Base-by-base conservation (phyloP, 1,140 invertebrate genomes). In the Aphelenchoides besseyi region DNA sequence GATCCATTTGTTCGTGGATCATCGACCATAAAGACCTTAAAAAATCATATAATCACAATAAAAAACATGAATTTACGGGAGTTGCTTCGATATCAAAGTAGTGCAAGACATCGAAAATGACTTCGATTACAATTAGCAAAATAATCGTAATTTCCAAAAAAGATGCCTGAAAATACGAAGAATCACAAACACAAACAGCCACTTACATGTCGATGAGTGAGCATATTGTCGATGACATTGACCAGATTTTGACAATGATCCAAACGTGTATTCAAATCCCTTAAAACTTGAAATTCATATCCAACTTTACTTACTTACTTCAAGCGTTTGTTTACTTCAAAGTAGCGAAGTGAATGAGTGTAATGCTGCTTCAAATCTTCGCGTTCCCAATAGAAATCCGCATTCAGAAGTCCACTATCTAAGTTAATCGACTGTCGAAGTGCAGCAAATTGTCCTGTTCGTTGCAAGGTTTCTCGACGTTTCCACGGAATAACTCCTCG, bases 81-180 rank as follows among this genome's bases (percentile, higher is more conserved):
- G 74, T 70, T 0, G 64, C 18, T 2, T 23, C 33, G 9, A 29
- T 57, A 37, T 79, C 70, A 28, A 69, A 32, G 30, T 80, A 79
- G 35, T 79, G 74, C 62, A 69, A 71, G 36, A 69, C 30, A 48
- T 80, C 78, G 62, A 79, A 79, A 35, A 79, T 54, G 35, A 79
- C 78, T 70, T 79, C 78, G 30, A 79, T 72, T 3, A 79, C 79
- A 55, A 80, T 80, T 9, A 80, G 54, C 35, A 76, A 29, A 63
- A 80, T 80, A 54, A 80, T 80, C 69, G 81, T 79, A 79, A 79
- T 81, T 54, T 80, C 79, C 16, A 80, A 67, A 36, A 28, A 53
- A 0, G 76, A 74, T 1, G 74, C 79, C 69, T 69, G 28, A 69
- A 69, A n/a, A n/a, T n/a, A n/a, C n/a, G 26, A 26, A 64, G 1